phyloP scores from a whole-genome alignment of 2,797 vertebrate species.

The Eulemur coronatus region DNA sequence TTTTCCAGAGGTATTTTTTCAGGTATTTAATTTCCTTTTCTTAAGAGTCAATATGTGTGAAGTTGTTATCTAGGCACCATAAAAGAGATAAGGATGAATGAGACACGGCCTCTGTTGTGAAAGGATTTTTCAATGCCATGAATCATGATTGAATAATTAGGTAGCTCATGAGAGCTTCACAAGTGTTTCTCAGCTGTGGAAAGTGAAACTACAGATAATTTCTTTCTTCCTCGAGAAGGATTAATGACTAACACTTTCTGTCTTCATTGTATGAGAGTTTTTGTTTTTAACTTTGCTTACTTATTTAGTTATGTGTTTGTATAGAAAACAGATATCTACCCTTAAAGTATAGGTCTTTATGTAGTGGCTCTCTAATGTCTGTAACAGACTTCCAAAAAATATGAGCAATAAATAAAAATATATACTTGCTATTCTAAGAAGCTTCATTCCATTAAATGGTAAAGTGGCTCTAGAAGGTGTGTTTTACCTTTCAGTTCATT shows the following conservation, averaged over 20 bases:
- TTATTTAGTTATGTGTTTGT: background rate
- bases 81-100: background rate
- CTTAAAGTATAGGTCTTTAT: background rate
- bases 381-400: background rate
- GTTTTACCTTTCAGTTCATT: background rate
- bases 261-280: background rate
- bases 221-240: background rate
- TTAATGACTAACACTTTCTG: background rate
- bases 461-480: background rate
- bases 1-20: background rate
- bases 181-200: background rate
- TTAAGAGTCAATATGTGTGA: background rate
- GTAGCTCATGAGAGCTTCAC: background rate
- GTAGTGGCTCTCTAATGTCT: background rate
- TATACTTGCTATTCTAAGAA: background rate
- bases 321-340: background rate
- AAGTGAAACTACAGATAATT: background rate
- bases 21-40: slow-evolving; percentile 46
- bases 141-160: slow-evolving; percentile 13
- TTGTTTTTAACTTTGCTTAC: background rate
- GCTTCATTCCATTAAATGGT: background rate
- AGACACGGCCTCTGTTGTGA: background rate
- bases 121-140: background rate
- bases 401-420: background rate
- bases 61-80: background rate